Base-by-base conservation (phyloP, 2,797 vertebrate species). In the Hippocampus kuda region DNA sequence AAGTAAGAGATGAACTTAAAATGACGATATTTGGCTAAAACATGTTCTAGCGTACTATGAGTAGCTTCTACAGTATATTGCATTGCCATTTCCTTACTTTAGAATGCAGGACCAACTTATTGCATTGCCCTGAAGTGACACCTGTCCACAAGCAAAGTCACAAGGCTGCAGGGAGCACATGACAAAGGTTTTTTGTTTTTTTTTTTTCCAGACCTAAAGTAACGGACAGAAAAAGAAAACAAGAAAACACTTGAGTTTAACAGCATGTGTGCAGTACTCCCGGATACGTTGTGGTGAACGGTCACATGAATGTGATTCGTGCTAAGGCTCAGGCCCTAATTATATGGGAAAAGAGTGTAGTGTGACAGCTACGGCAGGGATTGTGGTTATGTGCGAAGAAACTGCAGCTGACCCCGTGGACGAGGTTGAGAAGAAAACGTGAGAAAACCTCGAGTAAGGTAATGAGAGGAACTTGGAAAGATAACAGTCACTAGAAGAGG, bases 281-380 rank as follows among this genome's bases (percentile, higher is more conserved):
- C 81, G 79, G 86, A 87, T 89, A 90, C 82, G 88, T 77, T 90
- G 89, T 72, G 89, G 89, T 88, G 84, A 87, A 83, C 80, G 83
- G 88, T 91, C 90, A 87, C 88, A 89, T 90, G 89, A 90, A 88
- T 88, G 83, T 76, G 84, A 85, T 87, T 85, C 83, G 80, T 89
- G 84, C 88, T 90, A 83, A 83, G 73, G 88, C 84, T 89, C 83
- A 86, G 86, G 79, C 87, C 83, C 78, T 90, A 90, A 91, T 91
- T 92, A 90, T 86, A 91, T 87, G 85, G 84, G 88, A 86, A 85
- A 85, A 86, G 78, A 86, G 86, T 87, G 88, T 83, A 85, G 88
- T 87, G 85, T 89, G 88, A 90, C 88, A 88, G 85, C 85, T 81
- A 87, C 84, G 85, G 86, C 70, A 73, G 76, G 78, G 83, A 84